Percentiles rank a stretch among this genome's conserved stretches.
Evolutionary conservation across 2,113 vertebrate genomes (phyloP).

Genomic region (Poecilia latipinna): DNA sequence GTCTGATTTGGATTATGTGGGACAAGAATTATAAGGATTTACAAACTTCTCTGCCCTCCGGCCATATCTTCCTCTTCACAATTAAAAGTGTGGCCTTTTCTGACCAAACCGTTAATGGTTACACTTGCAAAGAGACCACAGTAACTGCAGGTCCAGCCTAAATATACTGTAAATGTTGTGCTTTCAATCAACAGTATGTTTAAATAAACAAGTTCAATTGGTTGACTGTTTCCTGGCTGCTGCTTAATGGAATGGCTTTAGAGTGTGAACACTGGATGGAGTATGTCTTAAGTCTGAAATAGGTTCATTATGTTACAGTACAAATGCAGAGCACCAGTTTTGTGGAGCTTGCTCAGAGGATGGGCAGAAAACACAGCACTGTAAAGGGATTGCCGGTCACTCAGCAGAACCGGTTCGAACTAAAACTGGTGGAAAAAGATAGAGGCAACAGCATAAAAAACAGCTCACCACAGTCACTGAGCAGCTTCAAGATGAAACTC

Average conservation of each 20-base stretch:
- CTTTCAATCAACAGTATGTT: slow-evolving; percentile 49
- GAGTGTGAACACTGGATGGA: not conserved
- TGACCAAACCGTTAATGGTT: slow-evolving; percentile 3
- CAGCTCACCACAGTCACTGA: slow-evolving; percentile 6
- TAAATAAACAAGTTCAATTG: not conserved
- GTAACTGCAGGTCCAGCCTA: slow-evolving; percentile 39
- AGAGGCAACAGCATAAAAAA: slow-evolving; percentile 3
- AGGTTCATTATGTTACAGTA: slow-evolving; percentile 53
- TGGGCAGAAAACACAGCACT: slow-evolving; percentile 21
- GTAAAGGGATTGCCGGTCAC: slow-evolving; percentile 14
- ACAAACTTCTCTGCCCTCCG: not conserved
- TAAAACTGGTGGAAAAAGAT: slow-evolving; percentile 1
- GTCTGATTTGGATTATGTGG: slow-evolving; percentile 23
- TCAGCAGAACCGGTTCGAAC: slow-evolving; percentile 6
- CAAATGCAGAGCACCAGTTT: slow-evolving; percentile 51
- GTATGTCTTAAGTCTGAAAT: not conserved
- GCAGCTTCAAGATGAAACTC: slow-evolving; percentile 18
- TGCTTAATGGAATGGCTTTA: slow-evolving; percentile 24
- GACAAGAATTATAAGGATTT: slow-evolving; percentile 5
- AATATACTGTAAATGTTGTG: slow-evolving; percentile 62
- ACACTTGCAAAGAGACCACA: slow-evolving; percentile 23
- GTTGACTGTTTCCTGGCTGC: not conserved
- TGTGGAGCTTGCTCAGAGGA: slow-evolving; percentile 47
- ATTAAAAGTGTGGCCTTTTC: slow-evolving; percentile 7
- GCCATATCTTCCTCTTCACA: slow-evolving; percentile 45